These are phyloP conservation scores for Cecidostiba fungosa DNA, from an alignment of 2,888 invertebrate genomes.

Conservation along the genomic window DNA sequence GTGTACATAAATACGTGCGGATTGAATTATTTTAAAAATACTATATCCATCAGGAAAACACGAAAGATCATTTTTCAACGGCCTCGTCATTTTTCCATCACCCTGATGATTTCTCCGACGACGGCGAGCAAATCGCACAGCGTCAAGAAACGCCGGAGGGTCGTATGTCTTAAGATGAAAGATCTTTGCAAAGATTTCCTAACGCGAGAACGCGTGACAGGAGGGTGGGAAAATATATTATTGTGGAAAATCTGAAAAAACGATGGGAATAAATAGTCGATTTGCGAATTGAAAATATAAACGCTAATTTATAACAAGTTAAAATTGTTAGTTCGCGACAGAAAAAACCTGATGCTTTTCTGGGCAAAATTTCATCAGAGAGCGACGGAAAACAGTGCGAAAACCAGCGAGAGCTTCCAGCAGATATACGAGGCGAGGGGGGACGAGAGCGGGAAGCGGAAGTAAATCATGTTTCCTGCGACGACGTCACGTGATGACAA, in stretches of 20 bases:
- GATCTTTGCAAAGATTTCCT: slow-evolving; percentile 56
- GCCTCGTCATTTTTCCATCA: slow-evolving; percentile 54
- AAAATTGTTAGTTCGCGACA: too few species aligned
- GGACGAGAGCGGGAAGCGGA: slow-evolving; percentile 74
- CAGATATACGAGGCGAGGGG: slow-evolving; percentile 35
- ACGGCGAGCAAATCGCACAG: slow-evolving; percentile 42
- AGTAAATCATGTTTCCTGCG: slow-evolving; percentile 78
- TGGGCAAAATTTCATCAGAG: not conserved
- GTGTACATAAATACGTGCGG: too few species aligned
- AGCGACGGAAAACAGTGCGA: not conserved
- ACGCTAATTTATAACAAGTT: not conserved
- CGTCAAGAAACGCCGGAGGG: slow-evolving; percentile 37
- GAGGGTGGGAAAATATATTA: slow-evolving; percentile 45
- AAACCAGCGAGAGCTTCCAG: not conserved
- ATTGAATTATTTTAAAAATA: not conserved
- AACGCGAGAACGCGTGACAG: slow-evolving; percentile 46
- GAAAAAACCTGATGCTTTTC: not conserved
- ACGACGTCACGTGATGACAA: slow-evolving; percentile 79
- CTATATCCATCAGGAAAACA: not conserved
- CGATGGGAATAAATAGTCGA: not conserved
- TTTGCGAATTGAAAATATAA: slow-evolving; percentile 1
- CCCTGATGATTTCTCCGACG: slow-evolving; percentile 43
- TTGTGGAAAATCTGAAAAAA: slow-evolving; percentile 20
- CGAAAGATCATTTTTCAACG: slow-evolving; percentile 45
- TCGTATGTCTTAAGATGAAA: slow-evolving; percentile 48